Conservation (phyloP, 2,888 invertebrate species). For the Prenolepis imparis region DNA sequence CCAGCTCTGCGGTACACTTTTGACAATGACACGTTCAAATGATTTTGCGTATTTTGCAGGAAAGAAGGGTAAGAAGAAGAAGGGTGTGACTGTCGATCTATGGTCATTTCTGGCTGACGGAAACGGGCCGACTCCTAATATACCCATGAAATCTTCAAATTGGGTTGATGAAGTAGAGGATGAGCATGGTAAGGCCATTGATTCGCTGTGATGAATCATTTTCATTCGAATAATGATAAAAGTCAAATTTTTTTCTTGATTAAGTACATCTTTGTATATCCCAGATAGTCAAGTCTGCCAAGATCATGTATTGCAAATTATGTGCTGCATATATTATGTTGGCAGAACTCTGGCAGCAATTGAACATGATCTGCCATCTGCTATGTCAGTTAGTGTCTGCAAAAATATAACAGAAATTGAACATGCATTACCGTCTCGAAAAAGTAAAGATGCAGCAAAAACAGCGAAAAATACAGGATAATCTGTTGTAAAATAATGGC, state of each 20-base stretch:
- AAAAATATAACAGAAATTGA: background rate
- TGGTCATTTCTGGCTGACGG: slow-evolving; percentile 93
- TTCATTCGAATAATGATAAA: background rate
- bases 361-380: background rate
- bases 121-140: slow-evolving; percentile 87
- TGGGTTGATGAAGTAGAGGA: slow-evolving; percentile 96
- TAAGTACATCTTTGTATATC: background rate
- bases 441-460: background rate
- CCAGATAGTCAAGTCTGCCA: background rate
- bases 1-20: slow-evolving; percentile 23
- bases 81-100: slow-evolving; percentile 91
- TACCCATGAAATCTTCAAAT: slow-evolving; percentile 87
- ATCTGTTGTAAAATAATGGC: background rate
- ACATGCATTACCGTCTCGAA: background rate
- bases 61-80: slow-evolving; percentile 94
- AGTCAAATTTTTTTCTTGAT: background rate
- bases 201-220: background rate
- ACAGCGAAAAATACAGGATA: background rate
- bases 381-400: background rate
- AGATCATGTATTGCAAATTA: background rate
- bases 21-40: background rate
- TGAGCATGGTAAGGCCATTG: slow-evolving; percentile 89
- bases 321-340: background rate
- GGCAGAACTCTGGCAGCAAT: background rate
- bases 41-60: slow-evolving; percentile 85